Base-by-base conservation (phyloP, 2,797 vertebrate genomes). In the Lycodopsis pacificus region DNA sequence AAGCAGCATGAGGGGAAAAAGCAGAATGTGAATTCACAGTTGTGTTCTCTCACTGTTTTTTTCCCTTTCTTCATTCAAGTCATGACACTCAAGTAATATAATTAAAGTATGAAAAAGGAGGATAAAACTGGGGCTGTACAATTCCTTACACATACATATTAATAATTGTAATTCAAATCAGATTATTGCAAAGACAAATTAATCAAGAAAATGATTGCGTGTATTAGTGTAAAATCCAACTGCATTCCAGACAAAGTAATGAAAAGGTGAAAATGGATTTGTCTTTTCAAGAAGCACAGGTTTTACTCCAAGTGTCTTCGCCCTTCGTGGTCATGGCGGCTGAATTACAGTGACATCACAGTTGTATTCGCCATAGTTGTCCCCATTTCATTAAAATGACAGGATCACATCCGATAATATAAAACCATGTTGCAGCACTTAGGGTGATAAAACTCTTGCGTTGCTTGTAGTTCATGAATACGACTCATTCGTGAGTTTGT, bases 1-100 rank as follows among this genome's bases (percentile, higher is more conserved):
- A 91, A 91, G 42, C 88, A 88, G 84, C 89, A 79, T 73, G 88
- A 83, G 73, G 57, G 65, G 44, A 87, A 83, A 80, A 12, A 8
- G 71, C 76, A 51, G 54, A 81, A 65, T 70, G 79, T 56, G 68
- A 76, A 81, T 80, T 84, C 77, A 75, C 77, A 82, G 44, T 7
- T 54, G 76, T 73, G 59, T 74, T 74, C 75, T 64, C 44, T 30
- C 46, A n/a, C 49, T 76, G 53, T 78, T 65, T 63, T 63, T 62
- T 76, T 63, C 30, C 63, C 12, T 79, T 80, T 64, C 51, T 71
- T 70, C 65, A 77, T 82, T 86, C 74, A 67, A 85, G 69, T 82
- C 80, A 75, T 66, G 68, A 51, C 71, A 76, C 15, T 73, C 22
- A 4, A 75, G 65, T 61, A 74, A 64, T 77, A 42, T 76, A 85